Percentiles rank a stretch among this genome's conserved stretches.
Conservation (phyloP, 1,140 invertebrate genomes). For the Cylas formicarius region DNA sequence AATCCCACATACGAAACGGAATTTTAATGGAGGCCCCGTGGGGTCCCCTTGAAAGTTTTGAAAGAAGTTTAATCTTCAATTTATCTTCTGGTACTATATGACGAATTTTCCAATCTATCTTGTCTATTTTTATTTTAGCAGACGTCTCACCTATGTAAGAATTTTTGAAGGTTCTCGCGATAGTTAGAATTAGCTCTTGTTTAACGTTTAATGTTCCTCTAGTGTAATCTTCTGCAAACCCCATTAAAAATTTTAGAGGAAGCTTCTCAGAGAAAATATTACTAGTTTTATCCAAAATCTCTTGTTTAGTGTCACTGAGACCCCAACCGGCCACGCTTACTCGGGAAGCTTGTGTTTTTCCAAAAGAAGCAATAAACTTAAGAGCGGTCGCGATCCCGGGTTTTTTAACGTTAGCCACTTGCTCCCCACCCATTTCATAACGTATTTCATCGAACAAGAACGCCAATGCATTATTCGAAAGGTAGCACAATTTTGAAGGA, state of each 20-base stretch:
- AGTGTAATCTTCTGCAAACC: conserved; percentile 22
- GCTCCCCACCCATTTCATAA: conserved; percentile 8
- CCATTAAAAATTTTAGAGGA: conserved; percentile 17
- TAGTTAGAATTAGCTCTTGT: conserved; percentile 20
- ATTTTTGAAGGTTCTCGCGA: background rate
- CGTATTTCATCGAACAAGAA: conserved; percentile 16
- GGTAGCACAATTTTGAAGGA: background rate
- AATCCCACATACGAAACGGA: no score
- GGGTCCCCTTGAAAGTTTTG: no score
- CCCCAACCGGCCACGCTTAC: no score
- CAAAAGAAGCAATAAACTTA: no score
- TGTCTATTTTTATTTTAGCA: conserved; percentile 12
- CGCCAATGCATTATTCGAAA: conserved; percentile 5
- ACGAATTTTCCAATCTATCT: conserved; percentile 21
- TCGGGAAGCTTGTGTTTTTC: no score
- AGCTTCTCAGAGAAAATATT: conserved; percentile 4
- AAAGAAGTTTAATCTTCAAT: no score
- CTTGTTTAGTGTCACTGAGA: background rate
- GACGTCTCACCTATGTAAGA: conserved; percentile 6
- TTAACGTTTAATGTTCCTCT: conserved; percentile 18
- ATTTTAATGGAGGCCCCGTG: no score
- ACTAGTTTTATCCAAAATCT: background rate
- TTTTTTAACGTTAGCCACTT: no score
- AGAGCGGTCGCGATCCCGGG: no score
- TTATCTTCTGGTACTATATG: conserved; percentile 18